A percentile compares a stretch with the other conserved stretches of the same genome.
Conservation (phyloP, 2,113 vertebrate species). For the Malurus alboscapulatus region DNA sequence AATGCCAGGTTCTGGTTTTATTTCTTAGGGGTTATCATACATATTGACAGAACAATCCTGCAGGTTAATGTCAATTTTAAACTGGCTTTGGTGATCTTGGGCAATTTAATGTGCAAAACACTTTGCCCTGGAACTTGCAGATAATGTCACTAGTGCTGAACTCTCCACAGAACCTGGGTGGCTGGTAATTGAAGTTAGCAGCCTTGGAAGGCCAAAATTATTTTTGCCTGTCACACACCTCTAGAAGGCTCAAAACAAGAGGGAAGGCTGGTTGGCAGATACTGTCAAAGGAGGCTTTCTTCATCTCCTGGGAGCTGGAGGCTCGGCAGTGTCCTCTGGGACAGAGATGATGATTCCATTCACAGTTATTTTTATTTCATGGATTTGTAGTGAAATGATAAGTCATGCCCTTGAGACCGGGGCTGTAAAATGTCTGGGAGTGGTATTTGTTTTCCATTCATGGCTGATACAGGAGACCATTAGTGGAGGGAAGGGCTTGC, state of each 20-base stretch:
- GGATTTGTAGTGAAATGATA: background rate
- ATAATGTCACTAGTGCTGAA: background rate
- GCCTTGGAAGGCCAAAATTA: background rate
- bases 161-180: background rate
- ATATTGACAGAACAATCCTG: background rate
- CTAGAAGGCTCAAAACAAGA: background rate
- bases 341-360: background rate
- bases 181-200: background rate
- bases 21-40: background rate
- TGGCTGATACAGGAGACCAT: background rate
- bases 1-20: background rate
- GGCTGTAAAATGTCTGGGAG: background rate
- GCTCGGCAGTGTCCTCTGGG: background rate
- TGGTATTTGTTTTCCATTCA: background rate
- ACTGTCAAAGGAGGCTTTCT: background rate
- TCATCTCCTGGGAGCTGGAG: background rate
- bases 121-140: background rate
- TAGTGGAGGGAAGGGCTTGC: background rate
- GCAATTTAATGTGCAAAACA: background rate
- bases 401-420: background rate
- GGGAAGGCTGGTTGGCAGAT: background rate
- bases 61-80: background rate
- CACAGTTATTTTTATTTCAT: background rate
- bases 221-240: background rate
- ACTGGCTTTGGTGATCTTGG: background rate